Base-by-base conservation (phyloP, 2,888 invertebrate genomes). In the Drosophila pseudotalamancana region DNA sequence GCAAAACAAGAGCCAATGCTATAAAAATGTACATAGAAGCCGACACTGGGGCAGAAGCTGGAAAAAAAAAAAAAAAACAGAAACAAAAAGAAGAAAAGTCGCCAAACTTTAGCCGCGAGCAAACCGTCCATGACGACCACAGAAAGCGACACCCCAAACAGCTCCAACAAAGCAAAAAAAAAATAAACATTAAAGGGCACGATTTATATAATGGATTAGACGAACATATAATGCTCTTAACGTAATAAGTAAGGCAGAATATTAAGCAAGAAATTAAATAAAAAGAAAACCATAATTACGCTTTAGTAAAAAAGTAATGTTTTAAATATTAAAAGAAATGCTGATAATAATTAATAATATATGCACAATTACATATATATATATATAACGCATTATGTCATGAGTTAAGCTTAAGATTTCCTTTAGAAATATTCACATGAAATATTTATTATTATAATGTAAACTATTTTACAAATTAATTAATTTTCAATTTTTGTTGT, bases 21-120 rank as follows among this genome's bases (percentile, higher is more conserved):
- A 84, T 71, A 76, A 84, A 81, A 77, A 84, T 72, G 69, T 71
- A 74, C 77, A 82, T 23, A 64, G 65, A 77, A 77, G 46, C 55
- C 69, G 77, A 66, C 67, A 68, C 50, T 51, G 61, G 27, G 61
- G 59, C 11, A 49, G 53, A 25, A 18, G 27, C 42, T 27, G 37
- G 45, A 54, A 43, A 3, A 8, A 49, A 31, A 16, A 16, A 50
- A 48, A 49, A 23, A 19, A 34, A 1, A 9, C 46, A 12, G 29
- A 12, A 50, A 48, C 48, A 23, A 23, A 39, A 48, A 46, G 8
- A 61, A 32, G 54, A 40, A 77, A 61, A 71, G 74, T 77, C 68
- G 64, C 79, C 82, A 83, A 80, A 78, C 64, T 77, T 80, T 69
- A 69, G 79, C 67, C 71, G 77, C 61, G 61, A 59, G 61, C 80